Evolutionary conservation across 2,113 vertebrate genomes (phyloP).

Genomic region (Echinops telfairi): DNA sequence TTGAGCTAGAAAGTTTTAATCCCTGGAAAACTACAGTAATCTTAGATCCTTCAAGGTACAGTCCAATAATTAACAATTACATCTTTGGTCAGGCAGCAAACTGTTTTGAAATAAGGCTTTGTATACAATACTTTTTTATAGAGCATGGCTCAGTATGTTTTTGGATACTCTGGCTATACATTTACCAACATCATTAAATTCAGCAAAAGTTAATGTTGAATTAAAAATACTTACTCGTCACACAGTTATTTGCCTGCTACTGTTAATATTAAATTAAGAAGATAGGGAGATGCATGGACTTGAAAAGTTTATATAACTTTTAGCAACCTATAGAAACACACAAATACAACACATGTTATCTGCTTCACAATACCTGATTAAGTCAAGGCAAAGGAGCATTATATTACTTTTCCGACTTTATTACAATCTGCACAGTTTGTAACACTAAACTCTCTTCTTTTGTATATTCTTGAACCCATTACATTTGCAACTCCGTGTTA

Average conservation of each 20-base stretch:
- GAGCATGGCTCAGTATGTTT: not conserved
- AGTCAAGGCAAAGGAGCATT: not conserved
- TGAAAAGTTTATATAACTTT: not conserved
- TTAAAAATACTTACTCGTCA: not conserved
- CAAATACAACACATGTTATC: not conserved
- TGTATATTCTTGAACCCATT: too few species aligned
- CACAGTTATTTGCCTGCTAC: not conserved
- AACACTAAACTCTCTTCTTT: too few species aligned
- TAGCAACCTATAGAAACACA: not conserved
- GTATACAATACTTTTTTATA: not conserved
- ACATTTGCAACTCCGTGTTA: too few species aligned
- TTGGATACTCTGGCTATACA: not conserved
- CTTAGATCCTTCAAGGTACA: not conserved
- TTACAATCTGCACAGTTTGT: too few species aligned
- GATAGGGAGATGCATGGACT: not conserved
- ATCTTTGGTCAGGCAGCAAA: not conserved
- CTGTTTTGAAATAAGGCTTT: conserved; percentile 5
- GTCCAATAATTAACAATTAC: not conserved
- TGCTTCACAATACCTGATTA: not conserved
- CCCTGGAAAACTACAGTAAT: not conserved
- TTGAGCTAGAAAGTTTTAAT: not conserved
- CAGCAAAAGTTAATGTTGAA: not conserved
- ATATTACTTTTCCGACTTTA: too few species aligned
- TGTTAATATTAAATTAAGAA: not conserved
- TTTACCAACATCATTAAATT: conserved; percentile 55